Conservation (phyloP, 2,113 vertebrate genomes). For the Ailuropoda melanoleuca region DNA sequence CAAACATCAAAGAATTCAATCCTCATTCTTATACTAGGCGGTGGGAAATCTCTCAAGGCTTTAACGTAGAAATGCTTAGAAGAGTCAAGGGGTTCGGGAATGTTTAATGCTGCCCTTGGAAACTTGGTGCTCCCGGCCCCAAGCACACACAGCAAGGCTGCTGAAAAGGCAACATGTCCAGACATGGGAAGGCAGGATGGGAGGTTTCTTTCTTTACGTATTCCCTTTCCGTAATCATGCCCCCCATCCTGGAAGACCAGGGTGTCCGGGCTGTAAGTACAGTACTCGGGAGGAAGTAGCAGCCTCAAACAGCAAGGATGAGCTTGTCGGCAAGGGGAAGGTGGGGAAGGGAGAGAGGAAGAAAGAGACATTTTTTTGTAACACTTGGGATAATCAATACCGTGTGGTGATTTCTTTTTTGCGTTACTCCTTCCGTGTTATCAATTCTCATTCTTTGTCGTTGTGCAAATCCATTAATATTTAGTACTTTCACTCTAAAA, state of each 20-base stretch:
- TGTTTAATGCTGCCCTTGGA: background rate
- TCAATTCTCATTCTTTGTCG: slow-evolving; percentile 58
- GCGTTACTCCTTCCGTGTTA: slow-evolving; percentile 56
- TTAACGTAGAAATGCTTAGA: slow-evolving; percentile 45
- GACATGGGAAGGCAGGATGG: background rate
- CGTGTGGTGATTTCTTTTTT: background rate
- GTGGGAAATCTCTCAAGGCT: slow-evolving; percentile 46
- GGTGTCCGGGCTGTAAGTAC: background rate
- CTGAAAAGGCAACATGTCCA: slow-evolving; percentile 14
- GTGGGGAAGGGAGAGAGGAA: background rate
- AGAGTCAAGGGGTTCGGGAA: slow-evolving; percentile 31
- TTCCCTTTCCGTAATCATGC: background rate
- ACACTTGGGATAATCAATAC: slow-evolving; percentile 60
- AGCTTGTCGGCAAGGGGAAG: slow-evolving; percentile 25
- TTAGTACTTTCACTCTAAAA: slow-evolving; percentile 70
- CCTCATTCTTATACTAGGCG: slow-evolving; percentile 29
- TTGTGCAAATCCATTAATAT: slow-evolving; percentile 76
- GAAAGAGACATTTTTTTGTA: slow-evolving; percentile 62
- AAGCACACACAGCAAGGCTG: background rate
- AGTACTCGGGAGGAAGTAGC: background rate
- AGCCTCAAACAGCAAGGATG: slow-evolving; percentile 20
- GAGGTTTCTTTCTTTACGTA: background rate
- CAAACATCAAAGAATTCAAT: slow-evolving; percentile 26
- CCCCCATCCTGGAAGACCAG: background rate
- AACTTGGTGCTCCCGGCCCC: background rate